Percentiles rank a stretch among this genome's conserved stretches.
phyloP scores from a whole-genome alignment of 92 coral and sea anemone species.

The Parazoanthus swiftii region DNA sequence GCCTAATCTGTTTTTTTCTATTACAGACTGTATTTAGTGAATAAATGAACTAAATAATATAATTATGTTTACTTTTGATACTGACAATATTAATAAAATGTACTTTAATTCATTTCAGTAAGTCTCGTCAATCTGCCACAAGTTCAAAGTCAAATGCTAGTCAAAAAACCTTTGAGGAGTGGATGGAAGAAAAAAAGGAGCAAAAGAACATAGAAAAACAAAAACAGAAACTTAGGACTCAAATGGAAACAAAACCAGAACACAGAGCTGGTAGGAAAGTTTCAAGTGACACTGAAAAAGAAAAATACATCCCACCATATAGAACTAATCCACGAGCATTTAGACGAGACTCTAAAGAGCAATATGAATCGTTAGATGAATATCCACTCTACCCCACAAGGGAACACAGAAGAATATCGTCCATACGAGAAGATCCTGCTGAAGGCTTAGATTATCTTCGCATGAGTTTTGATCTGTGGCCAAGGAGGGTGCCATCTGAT shows the following conservation, averaged over 20 bases:
- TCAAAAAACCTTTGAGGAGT: constrained; percentile 81
- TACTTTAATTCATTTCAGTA: constrained; percentile 41
- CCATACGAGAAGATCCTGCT: constrained; percentile 17
- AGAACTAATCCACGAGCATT: background rate
- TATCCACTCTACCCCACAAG: background rate
- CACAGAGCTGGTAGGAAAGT: constrained; percentile 59
- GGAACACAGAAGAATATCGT: constrained; percentile 16
- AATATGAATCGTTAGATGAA: background rate
- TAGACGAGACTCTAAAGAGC: background rate
- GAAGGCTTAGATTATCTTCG: constrained; percentile 24
- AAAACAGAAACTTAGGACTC: constrained; percentile 49
- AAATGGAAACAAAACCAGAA: constrained; percentile 56
- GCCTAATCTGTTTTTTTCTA: too few relatives aligned
- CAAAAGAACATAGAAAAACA: constrained; percentile 58
- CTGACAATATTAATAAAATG: background rate
- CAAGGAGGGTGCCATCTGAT: constrained; percentile 21
- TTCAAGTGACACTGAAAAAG: constrained; percentile 51
- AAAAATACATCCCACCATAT: constrained; percentile 33
- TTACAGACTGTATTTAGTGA: background rate
- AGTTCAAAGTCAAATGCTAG: constrained; percentile 67
- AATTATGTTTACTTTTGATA: background rate
- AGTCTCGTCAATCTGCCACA: constrained; percentile 61
- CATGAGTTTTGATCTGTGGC: constrained; percentile 40
- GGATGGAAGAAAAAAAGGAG: constrained; percentile 81
- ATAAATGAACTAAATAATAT: too few relatives aligned